Evolutionary conservation across 2,888 invertebrate species (phyloP).

Genomic region (Coelogynopora nodosa): DNA sequence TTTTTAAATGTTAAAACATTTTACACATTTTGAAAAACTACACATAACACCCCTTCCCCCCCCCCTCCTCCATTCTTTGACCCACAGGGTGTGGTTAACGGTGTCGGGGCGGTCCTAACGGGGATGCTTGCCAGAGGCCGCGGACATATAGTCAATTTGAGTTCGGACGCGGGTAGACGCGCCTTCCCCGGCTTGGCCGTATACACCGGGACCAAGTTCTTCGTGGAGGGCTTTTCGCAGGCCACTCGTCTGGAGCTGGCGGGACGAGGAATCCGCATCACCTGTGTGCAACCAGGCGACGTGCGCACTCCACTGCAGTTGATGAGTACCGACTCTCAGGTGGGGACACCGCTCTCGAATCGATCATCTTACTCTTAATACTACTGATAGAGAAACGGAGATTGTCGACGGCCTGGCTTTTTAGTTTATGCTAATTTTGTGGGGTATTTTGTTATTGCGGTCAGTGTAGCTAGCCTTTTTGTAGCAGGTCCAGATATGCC

Average conservation of each 20-base stretch:
- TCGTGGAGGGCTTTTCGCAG: slow-evolving; percentile 61
- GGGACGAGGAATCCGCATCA: slow-evolving; percentile 57
- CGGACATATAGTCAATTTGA: slow-evolving; percentile 62
- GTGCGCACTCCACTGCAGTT: slow-evolving; percentile 57
- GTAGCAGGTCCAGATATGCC: too few relatives aligned
- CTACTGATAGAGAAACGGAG: too few relatives aligned
- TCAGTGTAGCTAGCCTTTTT: too few relatives aligned
- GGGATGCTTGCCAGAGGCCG: slow-evolving; percentile 58
- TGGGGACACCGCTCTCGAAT: too few relatives aligned
- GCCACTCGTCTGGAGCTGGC: slow-evolving; percentile 60
- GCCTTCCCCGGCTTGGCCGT: slow-evolving; percentile 62
- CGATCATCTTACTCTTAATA: too few relatives aligned
- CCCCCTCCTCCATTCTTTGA: background rate
- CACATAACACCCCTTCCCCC: too few relatives aligned
- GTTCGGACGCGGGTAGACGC: slow-evolving; percentile 61
- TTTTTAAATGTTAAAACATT: too few relatives aligned
- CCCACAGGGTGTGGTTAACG: slow-evolving; percentile 59
- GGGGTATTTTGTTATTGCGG: too few relatives aligned
- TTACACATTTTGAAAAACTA: too few relatives aligned
- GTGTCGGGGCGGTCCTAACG: slow-evolving; percentile 59
- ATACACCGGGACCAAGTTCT: slow-evolving; percentile 63
- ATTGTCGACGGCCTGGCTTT: too few relatives aligned
- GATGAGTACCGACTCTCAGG: background rate
- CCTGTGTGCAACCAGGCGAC: slow-evolving; percentile 63
- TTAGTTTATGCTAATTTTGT: too few relatives aligned